A percentile compares a stretch with the other conserved stretches of the same genome.
phyloP scores from a whole-genome alignment of 2,113 vertebrate genomes.

The Platysternon megacephalum region DNA sequence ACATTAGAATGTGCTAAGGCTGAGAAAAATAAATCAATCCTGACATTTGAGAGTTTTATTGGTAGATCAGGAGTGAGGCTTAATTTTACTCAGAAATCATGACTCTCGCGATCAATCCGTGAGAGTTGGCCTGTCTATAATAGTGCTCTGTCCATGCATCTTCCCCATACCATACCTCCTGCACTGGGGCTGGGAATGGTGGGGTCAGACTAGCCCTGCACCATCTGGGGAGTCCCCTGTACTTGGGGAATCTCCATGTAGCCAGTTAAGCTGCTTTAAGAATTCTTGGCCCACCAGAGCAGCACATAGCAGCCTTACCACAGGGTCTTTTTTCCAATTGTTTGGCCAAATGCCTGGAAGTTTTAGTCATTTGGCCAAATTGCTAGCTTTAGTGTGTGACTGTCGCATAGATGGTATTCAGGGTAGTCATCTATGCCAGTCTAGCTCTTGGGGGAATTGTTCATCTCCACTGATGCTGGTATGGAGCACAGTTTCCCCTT shows the following conservation, averaged over 20 bases:
- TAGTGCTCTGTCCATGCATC: background rate
- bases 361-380: background rate
- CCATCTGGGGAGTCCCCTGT: background rate
- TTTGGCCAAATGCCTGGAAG: background rate
- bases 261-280: background rate
- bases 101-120: background rate
- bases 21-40: background rate
- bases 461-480: background rate
- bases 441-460: background rate
- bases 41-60: background rate
- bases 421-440: background rate
- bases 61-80: background rate
- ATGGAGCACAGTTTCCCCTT: background rate
- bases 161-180: background rate
- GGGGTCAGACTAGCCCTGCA: rapidly evolving
- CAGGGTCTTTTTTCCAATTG: background rate
- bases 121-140: background rate
- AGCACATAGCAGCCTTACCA: rapidly evolving
- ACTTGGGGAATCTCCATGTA: background rate
- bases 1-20: background rate
- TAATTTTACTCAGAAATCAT: background rate
- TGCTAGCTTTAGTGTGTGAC: background rate
- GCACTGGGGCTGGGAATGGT: too few species aligned
- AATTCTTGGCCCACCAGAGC: background rate
- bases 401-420: background rate